Base-by-base conservation (phyloP, 2,888 invertebrate genomes). In the Stenolophus ochropezus region DNA sequence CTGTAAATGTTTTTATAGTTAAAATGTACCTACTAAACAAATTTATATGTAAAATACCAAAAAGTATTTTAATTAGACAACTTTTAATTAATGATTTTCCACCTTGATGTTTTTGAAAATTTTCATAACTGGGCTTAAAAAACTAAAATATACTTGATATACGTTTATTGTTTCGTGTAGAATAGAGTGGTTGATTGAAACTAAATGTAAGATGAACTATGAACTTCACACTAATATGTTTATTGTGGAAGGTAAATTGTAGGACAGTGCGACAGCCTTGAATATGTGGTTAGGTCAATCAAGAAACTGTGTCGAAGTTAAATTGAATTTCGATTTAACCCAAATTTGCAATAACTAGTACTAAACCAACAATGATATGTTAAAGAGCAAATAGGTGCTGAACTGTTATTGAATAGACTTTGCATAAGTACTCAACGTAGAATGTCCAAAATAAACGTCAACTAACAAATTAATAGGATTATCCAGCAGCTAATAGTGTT, bases 401-500 rank as follows among this genome's bases (percentile, higher is more conserved):
- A 51, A 51, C 14, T 51, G 51, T 16, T 51, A 51, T 51, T 51
- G 16, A 51, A 51, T 51, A 3, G 51, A 53, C 18, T 6, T 53
- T 53, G 51, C 16, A 53, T 53, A 53, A 53, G 51, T 42, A 42
- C 33, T 42, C 33, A 1, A 16, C 21, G 11, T 11, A 61, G n/a
- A 61, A 61, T 61, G 61, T 21, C 11, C 56, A 56, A 20, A 56
- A 56, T 20, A 20, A 8, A 56, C 56, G 56, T 61, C 61, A n/a
- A 23, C 61, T 25, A 61, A 61, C 25, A 61, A 61, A 61, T 61
- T 61, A 61, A 25, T 23, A 61, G 61, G 61, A 61, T 61, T 61
- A 61, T 25, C 61, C 61, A 14, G 14, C 4, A 23, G 23, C 61
- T 61, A 61, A 61, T 61, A 61, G 61, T 61, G 61, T 23, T 61